These are phyloP conservation scores for Entelurus aequoreus DNA, from an alignment of 2,113 vertebrate species.

Conservation along the genomic window DNA sequence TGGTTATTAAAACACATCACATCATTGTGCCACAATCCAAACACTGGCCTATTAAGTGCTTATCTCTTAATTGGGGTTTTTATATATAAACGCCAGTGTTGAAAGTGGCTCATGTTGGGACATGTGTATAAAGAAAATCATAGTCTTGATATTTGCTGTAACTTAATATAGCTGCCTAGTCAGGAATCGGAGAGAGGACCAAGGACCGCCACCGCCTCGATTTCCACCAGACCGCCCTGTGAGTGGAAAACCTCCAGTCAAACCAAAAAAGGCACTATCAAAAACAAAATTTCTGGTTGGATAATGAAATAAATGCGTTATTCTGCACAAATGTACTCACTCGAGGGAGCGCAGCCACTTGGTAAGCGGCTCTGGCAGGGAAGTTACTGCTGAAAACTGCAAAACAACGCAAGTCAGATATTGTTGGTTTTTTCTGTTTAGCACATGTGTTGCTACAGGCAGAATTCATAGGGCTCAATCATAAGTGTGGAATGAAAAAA, in stretches of 20 bases:
- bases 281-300: neutral
- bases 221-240: slow-evolving; percentile 74
- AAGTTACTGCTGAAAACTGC: slow-evolving; percentile 74
- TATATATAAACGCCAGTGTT: neutral
- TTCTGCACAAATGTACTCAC: slow-evolving; percentile 52
- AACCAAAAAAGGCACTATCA: neutral
- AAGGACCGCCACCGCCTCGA: slow-evolving; percentile 69
- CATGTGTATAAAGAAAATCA: neutral
- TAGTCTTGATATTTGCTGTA: slow-evolving; percentile 13
- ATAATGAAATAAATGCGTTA: neutral
- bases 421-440: neutral
- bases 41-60: slow-evolving; percentile 1
- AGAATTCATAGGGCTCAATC: too few species aligned
- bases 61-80: neutral
- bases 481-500: too few species aligned
- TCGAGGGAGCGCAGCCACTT: slow-evolving; percentile 74
- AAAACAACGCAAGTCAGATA: neutral
- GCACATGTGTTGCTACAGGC: too few species aligned
- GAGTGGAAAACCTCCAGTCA: neutral
- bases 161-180: slow-evolving; percentile 49
- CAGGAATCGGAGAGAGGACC: slow-evolving; percentile 66
- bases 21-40: neutral
- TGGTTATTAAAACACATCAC: neutral
- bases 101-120: neutral
- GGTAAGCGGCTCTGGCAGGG: slow-evolving; percentile 77